Conservation (phyloP, 2,888 invertebrate species). For the Xestoiulus laeticollis region DNA sequence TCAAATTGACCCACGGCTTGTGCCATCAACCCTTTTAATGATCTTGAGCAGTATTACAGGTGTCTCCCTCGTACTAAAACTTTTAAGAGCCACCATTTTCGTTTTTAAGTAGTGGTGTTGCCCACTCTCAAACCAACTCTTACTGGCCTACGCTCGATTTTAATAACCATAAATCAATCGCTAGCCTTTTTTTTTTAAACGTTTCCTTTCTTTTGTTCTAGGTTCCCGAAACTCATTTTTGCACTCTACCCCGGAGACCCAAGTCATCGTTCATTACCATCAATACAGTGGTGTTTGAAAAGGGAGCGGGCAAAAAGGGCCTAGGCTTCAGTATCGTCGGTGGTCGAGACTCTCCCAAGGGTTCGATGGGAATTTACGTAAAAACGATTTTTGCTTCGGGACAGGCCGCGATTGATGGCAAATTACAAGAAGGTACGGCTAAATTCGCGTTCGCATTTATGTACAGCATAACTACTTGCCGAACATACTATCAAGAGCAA, state of each 20-base stretch:
- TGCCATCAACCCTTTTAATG: not conserved
- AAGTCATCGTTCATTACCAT: slow-evolving; percentile 60
- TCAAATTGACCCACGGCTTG: slow-evolving; percentile 6
- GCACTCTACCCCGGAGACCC: slow-evolving; percentile 59
- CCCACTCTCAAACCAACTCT: not conserved
- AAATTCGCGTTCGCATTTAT: too few species aligned
- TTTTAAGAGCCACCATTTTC: slow-evolving; percentile 17
- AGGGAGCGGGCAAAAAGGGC: slow-evolving; percentile 84
- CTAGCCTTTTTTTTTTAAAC: not conserved
- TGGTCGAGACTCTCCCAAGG: slow-evolving; percentile 86
- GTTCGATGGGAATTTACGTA: slow-evolving; percentile 88
- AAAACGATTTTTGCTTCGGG: slow-evolving; percentile 87
- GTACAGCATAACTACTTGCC: too few species aligned
- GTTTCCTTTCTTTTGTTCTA: slow-evolving; percentile 24
- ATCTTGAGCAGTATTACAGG: not conserved
- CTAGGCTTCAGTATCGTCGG: slow-evolving; percentile 91
- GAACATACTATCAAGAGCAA: too few species aligned
- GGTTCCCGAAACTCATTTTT: slow-evolving; percentile 57
- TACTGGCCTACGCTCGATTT: not conserved
- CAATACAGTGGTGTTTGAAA: slow-evolving; percentile 74
- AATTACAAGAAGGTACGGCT: slow-evolving; percentile 82
- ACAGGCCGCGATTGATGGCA: slow-evolving; percentile 84
- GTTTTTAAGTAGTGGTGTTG: not conserved
- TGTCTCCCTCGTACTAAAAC: not conserved
- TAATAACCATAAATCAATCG: not conserved